Evolutionary conservation across 2,888 invertebrate genomes (phyloP).

Genomic region (Drosophila demipolita): DNA sequence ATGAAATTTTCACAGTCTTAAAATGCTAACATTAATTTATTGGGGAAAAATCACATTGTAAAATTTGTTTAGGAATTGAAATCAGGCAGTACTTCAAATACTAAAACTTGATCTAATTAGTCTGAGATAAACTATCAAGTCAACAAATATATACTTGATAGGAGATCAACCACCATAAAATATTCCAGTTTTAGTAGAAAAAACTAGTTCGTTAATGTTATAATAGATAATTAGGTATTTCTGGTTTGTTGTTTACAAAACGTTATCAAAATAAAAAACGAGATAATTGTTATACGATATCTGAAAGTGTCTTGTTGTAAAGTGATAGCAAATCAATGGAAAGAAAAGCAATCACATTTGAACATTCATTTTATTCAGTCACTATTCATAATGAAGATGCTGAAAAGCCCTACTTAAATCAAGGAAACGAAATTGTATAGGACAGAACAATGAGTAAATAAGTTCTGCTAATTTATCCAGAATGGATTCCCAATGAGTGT

Average conservation of each 20-base stretch:
- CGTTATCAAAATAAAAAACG: constrained; percentile 3
- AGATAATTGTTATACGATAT: constrained; percentile 6
- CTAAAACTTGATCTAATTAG: background rate
- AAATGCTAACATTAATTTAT: background rate
- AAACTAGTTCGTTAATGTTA: background rate
- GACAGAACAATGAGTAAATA: background rate
- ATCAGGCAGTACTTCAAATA: too few species aligned
- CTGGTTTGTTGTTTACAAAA: background rate
- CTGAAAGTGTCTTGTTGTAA: background rate
- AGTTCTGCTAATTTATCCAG: background rate
- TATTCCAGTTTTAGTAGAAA: background rate
- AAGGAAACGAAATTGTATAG: background rate
- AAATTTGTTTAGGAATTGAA: too few species aligned
- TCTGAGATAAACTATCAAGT: background rate
- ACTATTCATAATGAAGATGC: background rate
- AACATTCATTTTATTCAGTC: background rate
- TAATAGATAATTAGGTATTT: background rate
- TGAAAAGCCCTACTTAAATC: background rate
- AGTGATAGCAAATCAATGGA: background rate
- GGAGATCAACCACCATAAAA: background rate
- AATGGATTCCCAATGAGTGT: constrained; percentile 1
- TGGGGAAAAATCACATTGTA: background rate
- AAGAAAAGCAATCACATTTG: background rate
- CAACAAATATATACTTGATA: background rate
- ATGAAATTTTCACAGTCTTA: background rate